These are phyloP conservation scores for Anolis apletophallus DNA, from an alignment of 2,797 vertebrate genomes.

Conservation along the genomic window DNA sequence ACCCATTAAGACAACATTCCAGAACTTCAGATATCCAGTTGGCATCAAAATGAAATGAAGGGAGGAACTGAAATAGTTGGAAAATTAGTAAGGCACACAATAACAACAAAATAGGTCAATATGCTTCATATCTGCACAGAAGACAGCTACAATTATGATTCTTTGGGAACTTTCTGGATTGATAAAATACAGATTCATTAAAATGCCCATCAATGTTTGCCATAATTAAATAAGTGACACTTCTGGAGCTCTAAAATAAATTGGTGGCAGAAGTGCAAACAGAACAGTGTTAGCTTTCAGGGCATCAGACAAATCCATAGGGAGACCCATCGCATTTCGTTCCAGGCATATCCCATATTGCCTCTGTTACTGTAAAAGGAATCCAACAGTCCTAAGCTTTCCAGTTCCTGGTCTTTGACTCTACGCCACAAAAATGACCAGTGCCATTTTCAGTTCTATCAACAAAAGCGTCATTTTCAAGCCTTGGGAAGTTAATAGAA, in stretches of 20 bases:
- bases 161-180: not conserved
- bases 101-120: not conserved
- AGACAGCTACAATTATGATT: not conserved
- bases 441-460: not conserved
- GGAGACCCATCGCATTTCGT: not conserved
- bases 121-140: not conserved
- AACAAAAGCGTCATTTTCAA: not conserved
- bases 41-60: not conserved
- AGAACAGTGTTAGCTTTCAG: not conserved
- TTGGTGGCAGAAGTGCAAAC: not conserved
- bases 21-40: not conserved
- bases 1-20: not conserved
- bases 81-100: not conserved
- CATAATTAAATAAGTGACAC: not conserved
- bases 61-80: not conserved
- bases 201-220: not conserved
- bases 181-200: not conserved
- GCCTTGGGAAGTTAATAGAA: not conserved
- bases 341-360: not conserved
- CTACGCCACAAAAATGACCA: not conserved
- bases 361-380: not conserved
- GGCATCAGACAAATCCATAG: not conserved
- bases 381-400: not conserved
- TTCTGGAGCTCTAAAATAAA: not conserved
- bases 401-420: not conserved